A percentile compares a stretch with the other conserved stretches of the same genome.
These are phyloP conservation scores for Temnothorax ravouxi DNA, from an alignment of 2,888 invertebrate genomes.

Conservation along the genomic window DNA sequence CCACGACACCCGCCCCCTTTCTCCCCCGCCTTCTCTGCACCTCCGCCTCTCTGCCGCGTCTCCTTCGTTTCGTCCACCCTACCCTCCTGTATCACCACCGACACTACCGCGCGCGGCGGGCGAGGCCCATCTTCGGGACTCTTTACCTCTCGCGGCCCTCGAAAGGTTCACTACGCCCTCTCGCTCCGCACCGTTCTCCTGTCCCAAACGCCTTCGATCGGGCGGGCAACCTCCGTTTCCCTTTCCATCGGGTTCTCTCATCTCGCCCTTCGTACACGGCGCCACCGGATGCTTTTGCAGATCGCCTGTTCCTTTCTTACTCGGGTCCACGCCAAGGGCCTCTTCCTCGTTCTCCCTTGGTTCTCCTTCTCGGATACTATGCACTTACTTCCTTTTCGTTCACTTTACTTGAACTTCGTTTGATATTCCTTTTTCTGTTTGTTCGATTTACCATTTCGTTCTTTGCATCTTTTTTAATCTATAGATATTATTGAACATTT, in stretches of 20 bases:
- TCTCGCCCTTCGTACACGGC: slow-evolving; percentile 66
- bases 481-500: slow-evolving; percentile 5
- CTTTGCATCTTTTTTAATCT: background rate
- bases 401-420: background rate
- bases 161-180: slow-evolving; percentile 48
- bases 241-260: slow-evolving; percentile 42
- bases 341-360: slow-evolving; percentile 23
- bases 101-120: slow-evolving; percentile 65
- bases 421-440: background rate
- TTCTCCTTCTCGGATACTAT: slow-evolving; percentile 3
- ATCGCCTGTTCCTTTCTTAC: slow-evolving; percentile 58
- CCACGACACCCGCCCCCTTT: slow-evolving; percentile 81
- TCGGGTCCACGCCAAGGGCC: slow-evolving; percentile 46
- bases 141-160: slow-evolving; percentile 71
- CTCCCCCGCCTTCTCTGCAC: slow-evolving; percentile 66
- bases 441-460: background rate
- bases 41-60: slow-evolving; percentile 59
- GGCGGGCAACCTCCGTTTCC: slow-evolving; percentile 61
- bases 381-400: slow-evolving; percentile 39
- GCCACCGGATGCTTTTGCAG: slow-evolving; percentile 74
- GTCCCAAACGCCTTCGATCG: slow-evolving; percentile 23
- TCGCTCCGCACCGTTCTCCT: slow-evolving; percentile 9
- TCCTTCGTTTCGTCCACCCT: slow-evolving; percentile 59
- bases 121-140: slow-evolving; percentile 78
- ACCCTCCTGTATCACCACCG: slow-evolving; percentile 67